Base-by-base conservation (phyloP, 2,113 vertebrate genomes). In the Oreochromis spilurus region DNA sequence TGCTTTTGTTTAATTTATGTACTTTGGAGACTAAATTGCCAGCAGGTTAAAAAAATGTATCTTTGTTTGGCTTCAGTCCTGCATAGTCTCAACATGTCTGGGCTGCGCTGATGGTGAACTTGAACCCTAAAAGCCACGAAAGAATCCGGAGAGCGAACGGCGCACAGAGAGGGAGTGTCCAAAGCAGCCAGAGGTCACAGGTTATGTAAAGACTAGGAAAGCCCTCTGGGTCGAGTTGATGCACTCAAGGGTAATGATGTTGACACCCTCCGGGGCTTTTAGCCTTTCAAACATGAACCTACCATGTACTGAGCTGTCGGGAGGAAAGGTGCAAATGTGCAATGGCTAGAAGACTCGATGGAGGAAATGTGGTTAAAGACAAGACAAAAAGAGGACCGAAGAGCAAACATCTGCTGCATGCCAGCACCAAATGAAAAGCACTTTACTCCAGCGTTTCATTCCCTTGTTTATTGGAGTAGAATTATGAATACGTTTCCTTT, bases 401-500 rank as follows among this genome's bases (percentile, higher is more conserved):
- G 83, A 89, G 92, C 67, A 89, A 93, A 94, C 91, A 93, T 91
- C 88, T 94, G 92, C 90, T 90, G 48, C 85, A 87, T 75, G 85
- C 84, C 90, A 58, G 87, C 31, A 70, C 84, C 81, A 93, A 94
- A 90, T 92, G 79, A 94, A 93, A 93, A 93, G 89, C 88, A 91
- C 93, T 94, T 95, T 94, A 89, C 92, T 85, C 86, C 90, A 92
- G 91, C 89, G 90, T 90, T 92, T 94, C 92, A 93, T 88, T 95
- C 95, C 95, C 94, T 88, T 94, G 94, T 94, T 94, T 94, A 94
- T 94, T 88, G 90, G 92, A 82, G 91, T 82, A 78, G 85, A 81
- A 92, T 92, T 93, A 92, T 93, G 94, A 94, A 93, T 85, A 89
- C 21, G 92, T 92, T 94, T 93, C 91, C 93, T 95, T 95, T 96